These are phyloP conservation scores for Austrofundulus limnaeus DNA, from an alignment of 2,113 vertebrate species.

Conservation along the genomic window DNA sequence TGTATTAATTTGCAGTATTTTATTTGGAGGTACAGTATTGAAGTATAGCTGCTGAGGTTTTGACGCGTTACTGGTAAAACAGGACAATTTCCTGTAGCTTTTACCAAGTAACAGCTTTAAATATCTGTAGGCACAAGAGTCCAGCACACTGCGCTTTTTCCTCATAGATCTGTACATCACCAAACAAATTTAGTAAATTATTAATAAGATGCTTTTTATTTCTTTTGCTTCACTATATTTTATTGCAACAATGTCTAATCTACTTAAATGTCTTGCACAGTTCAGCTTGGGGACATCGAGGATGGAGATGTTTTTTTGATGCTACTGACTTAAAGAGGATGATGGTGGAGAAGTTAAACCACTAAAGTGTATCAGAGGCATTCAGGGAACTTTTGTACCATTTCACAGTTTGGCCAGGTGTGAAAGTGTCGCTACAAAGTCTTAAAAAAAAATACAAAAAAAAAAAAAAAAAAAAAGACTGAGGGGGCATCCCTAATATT, in stretches of 20 bases:
- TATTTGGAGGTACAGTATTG: neutral
- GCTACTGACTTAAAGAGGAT: conserved; percentile 53
- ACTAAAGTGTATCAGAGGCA: conserved; percentile 7
- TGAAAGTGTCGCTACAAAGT: neutral
- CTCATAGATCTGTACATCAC: conserved; percentile 2
- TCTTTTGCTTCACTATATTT: neutral
- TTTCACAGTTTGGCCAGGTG: conserved; percentile 6
- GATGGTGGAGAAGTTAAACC: conserved; percentile 3
- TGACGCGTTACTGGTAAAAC: conserved; percentile 50
- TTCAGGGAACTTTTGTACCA: conserved; percentile 9
- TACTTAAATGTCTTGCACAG: conserved; percentile 18
- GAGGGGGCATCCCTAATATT: neutral
- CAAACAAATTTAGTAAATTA: conserved; percentile 2
- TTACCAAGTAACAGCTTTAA: conserved; percentile 12
- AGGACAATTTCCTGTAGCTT: conserved; percentile 1
- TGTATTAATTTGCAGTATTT: neutral
- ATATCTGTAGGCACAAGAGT: conserved; percentile 5
- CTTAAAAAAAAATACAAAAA: conserved; percentile 9
- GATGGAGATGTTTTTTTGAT: conserved; percentile 18
- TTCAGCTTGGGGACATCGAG: conserved; percentile 19
- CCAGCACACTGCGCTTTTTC: conserved; percentile 2
- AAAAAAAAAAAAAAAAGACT: neutral
- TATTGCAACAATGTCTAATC: conserved; percentile 4
- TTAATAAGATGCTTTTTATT: neutral
- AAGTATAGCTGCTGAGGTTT: conserved; percentile 13